Conservation (phyloP, 2,797 vertebrate species). For the Myiotriccus ornatus region DNA sequence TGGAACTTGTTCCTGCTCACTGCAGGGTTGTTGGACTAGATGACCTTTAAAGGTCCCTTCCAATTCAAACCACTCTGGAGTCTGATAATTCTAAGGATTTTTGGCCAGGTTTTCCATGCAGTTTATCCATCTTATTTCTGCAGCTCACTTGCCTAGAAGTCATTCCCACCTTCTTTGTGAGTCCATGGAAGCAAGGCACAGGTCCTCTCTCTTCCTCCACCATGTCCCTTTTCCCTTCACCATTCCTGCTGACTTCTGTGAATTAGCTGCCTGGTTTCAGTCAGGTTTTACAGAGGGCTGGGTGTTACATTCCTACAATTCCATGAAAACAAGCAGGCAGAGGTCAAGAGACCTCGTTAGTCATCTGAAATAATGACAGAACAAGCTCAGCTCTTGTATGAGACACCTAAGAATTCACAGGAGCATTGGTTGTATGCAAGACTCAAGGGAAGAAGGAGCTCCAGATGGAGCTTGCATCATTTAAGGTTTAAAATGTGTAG, state of each 20-base stretch:
- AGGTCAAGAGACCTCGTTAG: background rate
- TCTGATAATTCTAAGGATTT: background rate
- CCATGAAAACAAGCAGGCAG: background rate
- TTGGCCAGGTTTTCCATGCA: background rate
- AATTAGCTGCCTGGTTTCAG: background rate
- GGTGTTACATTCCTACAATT: background rate
- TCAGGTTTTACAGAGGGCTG: background rate
- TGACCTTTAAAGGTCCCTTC: background rate
- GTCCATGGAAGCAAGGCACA: accelerated
- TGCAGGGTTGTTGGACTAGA: background rate
- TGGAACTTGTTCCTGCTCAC: background rate
- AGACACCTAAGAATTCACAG: background rate
- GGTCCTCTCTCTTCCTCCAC: background rate
- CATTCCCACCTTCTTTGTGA: background rate
- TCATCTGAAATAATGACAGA: background rate
- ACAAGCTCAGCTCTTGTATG: background rate
- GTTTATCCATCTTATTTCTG: accelerated
- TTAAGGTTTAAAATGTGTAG: background rate
- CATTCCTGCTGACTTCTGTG: background rate
- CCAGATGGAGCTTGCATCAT: background rate
- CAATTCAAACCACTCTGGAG: background rate
- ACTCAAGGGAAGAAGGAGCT: background rate
- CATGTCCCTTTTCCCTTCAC: background rate
- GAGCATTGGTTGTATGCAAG: accelerated
- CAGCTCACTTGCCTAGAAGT: background rate